Evolutionary conservation across 1,140 invertebrate genomes (phyloP).

Genomic region (Ladona fulva): DNA sequence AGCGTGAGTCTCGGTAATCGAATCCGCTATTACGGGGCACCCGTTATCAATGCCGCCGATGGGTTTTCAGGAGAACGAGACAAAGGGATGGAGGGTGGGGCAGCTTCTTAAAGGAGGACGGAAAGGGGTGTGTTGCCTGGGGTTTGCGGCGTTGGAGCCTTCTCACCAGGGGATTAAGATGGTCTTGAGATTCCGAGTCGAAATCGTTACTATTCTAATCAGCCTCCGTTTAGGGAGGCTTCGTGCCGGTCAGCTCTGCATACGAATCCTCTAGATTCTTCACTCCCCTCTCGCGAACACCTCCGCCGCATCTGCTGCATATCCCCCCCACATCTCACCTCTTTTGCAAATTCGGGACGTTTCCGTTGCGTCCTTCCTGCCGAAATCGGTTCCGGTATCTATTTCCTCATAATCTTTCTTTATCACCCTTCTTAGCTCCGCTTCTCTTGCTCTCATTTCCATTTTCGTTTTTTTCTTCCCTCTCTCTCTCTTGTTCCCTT

Average conservation of each 20-base stretch:
- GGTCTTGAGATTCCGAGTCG: neutral
- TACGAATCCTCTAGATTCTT: neutral
- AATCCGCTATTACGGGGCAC: neutral
- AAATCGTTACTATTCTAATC: conserved; percentile 7
- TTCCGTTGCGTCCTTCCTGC: neutral
- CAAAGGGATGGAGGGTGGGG: neutral
- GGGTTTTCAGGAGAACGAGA: no score
- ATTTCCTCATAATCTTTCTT: conserved; percentile 14
- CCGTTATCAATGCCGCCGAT: no score
- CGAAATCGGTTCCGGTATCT: neutral
- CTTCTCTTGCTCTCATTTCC: conserved; percentile 22
- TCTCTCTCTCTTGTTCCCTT: conserved; percentile 14
- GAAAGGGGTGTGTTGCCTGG: neutral
- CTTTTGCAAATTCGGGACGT: no score
- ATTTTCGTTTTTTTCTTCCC: conserved; percentile 19
- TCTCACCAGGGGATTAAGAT: neutral
- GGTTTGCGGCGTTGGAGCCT: neutral
- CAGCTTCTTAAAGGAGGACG: neutral
- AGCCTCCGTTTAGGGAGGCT: neutral
- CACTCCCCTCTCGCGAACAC: neutral
- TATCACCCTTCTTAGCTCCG: conserved; percentile 12
- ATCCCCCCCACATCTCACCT: no score
- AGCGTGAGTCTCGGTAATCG: neutral
- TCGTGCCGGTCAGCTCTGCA: conserved; percentile 1
- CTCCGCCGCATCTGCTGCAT: neutral